Conservation (phyloP, 92 coral and sea anemone genomes). For the Actinostola sp. region DNA sequence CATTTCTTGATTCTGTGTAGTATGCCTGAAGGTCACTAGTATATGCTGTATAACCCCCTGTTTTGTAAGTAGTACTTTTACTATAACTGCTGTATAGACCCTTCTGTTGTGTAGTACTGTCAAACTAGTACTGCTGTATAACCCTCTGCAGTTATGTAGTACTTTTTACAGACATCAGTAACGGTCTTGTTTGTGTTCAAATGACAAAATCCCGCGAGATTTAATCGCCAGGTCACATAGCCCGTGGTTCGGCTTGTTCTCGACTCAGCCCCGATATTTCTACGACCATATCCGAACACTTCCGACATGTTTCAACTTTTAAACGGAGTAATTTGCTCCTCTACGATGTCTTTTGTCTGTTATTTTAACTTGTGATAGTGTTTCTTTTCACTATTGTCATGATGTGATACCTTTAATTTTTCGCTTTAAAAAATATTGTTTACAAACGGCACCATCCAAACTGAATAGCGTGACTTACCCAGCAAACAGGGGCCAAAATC, state of each 20-base stretch:
- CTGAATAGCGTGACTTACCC: neutral
- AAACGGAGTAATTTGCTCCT: too few relatives aligned
- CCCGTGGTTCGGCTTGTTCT: neutral
- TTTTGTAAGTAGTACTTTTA: too few relatives aligned
- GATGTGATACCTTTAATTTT: too few relatives aligned
- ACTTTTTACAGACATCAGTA: neutral
- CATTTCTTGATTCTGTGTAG: too few relatives aligned
- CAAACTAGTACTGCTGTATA: neutral
- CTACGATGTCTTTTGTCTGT: neutral
- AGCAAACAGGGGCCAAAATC: slow-evolving; percentile 29
- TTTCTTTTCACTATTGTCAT: too few relatives aligned
- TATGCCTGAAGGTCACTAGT: too few relatives aligned
- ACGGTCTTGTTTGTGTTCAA: slow-evolving; percentile 18
- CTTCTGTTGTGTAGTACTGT: too few relatives aligned
- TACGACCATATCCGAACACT: neutral
- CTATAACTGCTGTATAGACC: too few relatives aligned
- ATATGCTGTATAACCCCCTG: too few relatives aligned
- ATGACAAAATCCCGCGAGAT: slow-evolving; percentile 25
- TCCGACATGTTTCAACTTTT: neutral
- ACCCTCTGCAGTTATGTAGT: neutral
- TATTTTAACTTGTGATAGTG: too few relatives aligned
- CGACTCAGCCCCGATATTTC: neutral
- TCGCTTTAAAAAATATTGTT: too few relatives aligned
- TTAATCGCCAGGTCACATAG: slow-evolving; percentile 16
- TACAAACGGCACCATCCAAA: too few relatives aligned